Evolutionary conservation across 2,113 vertebrate genomes (phyloP).

Genomic region (Neodon shergylaensis): DNA sequence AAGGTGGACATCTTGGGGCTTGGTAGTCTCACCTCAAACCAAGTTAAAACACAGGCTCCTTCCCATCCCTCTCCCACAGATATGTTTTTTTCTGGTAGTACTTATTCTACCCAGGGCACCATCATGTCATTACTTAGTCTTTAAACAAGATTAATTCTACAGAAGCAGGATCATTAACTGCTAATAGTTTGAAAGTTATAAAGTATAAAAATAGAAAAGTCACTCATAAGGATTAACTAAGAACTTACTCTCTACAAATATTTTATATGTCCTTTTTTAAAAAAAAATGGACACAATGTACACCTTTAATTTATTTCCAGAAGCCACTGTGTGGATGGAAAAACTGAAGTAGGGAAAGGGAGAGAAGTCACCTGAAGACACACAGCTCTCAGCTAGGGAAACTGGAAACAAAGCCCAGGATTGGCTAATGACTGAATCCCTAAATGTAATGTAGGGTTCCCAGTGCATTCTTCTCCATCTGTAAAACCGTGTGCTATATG

Average conservation of each 20-base stretch:
- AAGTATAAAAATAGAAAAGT: not conserved
- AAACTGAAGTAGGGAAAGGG: not conserved
- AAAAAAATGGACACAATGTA: not conserved
- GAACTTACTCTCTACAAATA: not conserved
- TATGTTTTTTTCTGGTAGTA: not conserved
- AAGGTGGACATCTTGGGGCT: not conserved
- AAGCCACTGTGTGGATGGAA: not conserved
- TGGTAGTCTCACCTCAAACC: not conserved
- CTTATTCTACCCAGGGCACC: not conserved
- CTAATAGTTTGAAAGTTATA: not conserved
- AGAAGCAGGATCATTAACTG: not conserved
- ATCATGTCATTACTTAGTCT: not conserved
- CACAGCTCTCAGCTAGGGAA: not conserved
- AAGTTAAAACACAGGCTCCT: not conserved
- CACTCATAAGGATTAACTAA: not conserved
- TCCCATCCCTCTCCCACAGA: not conserved
- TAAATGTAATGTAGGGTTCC: not conserved
- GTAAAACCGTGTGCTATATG: not conserved
- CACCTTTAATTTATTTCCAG: not conserved
- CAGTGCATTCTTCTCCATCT: not conserved
- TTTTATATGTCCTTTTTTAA: not conserved
- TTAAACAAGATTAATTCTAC: not conserved
- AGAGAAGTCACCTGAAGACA: not conserved
- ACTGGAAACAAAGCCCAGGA: not conserved
- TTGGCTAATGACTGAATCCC: not conserved